Conservation (phyloP, 2,797 vertebrate species). For the Ctenosaura bakeri region DNA sequence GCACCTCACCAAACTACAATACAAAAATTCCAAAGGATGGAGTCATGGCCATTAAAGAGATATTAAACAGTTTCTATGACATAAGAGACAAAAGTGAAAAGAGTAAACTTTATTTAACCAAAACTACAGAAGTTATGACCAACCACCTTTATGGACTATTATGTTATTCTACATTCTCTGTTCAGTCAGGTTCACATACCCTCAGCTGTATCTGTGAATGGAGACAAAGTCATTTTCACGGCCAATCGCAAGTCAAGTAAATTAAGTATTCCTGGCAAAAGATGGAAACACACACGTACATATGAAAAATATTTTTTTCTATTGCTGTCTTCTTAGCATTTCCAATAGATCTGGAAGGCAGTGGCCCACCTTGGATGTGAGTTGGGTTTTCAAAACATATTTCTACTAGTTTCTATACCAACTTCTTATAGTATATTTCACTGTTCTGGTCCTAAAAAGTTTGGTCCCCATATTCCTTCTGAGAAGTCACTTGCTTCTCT, state of each 20-base stretch:
- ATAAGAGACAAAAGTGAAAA: not conserved
- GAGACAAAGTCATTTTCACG: not conserved
- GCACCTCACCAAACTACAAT: no score
- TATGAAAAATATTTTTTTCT: not conserved
- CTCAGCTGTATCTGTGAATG: not conserved
- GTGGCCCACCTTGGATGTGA: not conserved
- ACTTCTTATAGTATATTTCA: not conserved
- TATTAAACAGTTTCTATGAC: no score
- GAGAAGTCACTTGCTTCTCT: not conserved
- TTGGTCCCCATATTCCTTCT: not conserved
- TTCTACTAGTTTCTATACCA: not conserved
- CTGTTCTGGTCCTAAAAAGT: not conserved
- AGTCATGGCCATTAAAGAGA: no score
- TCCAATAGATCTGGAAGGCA: not conserved
- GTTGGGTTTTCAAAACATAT: not conserved
- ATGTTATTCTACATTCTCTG: not conserved
- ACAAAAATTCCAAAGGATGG: no score
- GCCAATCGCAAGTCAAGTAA: not conserved
- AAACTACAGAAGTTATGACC: not conserved
- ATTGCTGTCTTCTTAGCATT: not conserved
- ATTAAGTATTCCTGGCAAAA: not conserved
- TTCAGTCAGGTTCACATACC: not conserved
- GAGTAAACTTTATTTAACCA: not conserved
- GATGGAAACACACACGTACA: not conserved
- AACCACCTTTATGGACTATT: not conserved